Conservation (phyloP, 2,797 vertebrate genomes). For the Telmatherina bonti region DNA sequence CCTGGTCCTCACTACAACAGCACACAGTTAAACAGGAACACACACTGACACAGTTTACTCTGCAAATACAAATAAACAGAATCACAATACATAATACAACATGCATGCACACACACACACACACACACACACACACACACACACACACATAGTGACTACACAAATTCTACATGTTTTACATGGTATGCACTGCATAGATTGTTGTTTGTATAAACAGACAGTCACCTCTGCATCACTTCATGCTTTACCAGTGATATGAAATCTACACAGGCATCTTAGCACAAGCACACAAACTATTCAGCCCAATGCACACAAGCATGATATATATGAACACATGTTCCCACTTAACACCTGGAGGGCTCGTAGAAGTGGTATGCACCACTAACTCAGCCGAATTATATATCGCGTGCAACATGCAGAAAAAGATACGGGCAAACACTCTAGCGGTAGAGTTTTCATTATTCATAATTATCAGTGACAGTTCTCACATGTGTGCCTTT, state of each 20-base stretch:
- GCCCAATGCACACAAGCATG: slow-evolving; percentile 15
- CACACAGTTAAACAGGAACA: slow-evolving; percentile 5
- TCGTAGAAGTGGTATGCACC: slow-evolving; percentile 22
- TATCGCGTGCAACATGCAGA: slow-evolving; percentile 3
- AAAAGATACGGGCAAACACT: slow-evolving; percentile 4
- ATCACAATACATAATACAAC: not conserved
- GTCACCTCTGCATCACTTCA: slow-evolving; percentile 12
- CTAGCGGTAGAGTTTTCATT: slow-evolving; percentile 36
- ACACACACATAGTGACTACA: not conserved
- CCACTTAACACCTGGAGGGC: slow-evolving; percentile 21
- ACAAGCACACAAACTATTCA: slow-evolving; percentile 11
- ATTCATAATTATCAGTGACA: slow-evolving; percentile 42
- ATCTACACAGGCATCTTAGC: slow-evolving; percentile 2
- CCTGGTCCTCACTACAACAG: not conserved
- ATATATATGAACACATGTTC: slow-evolving; percentile 12
- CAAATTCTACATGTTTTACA: slow-evolving; percentile 12
- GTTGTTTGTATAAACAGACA: slow-evolving; percentile 14
- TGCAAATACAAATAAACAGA: slow-evolving; percentile 2
- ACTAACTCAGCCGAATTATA: slow-evolving; percentile 25
- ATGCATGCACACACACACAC: not conserved
- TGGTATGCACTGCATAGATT: slow-evolving; percentile 17
- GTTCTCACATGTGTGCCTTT: slow-evolving; percentile 41
- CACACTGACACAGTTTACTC: not conserved
- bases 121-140: slow-evolving; percentile 1
- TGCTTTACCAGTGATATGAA: slow-evolving; percentile 7